Evolutionary conservation across 2,113 vertebrate species (phyloP), one percentile per base, ranked within the genome.

Genomic region (Danionella cerebrum): DNA sequence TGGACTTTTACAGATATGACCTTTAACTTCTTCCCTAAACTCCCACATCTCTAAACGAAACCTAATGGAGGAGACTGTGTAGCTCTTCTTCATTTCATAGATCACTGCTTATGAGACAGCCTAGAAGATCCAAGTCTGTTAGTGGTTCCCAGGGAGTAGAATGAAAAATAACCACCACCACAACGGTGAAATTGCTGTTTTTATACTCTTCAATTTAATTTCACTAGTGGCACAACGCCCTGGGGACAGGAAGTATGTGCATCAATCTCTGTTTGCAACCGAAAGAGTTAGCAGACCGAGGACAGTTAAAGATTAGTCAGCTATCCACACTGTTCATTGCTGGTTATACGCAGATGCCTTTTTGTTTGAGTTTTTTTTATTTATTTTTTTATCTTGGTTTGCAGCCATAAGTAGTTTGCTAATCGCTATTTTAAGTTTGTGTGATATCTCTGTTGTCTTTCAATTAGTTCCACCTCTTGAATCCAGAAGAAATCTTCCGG

Each of bases 141-240:
- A 67, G 22, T 54, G 10, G 11, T 58, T 9, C 41, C 38, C 31
- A 39, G 38, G 44, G 33, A 65, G 21, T 3, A 24, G n/a, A 42
- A 22, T 54, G 35, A 48, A 65, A 60, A 66, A 50, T 59, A 65
- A 66, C 44, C 29, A 22, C 48, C 42, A 53, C 44, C 50, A 75
- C 80, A 65, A 83, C 79, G 80, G 81, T 69, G 75, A 72, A 85
- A 80, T 75, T 81, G 73, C 60, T 69, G 48, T 51, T 81, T 52
- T 51, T 54, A 13, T 25, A 24, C 25, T 12, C 22, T 29, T 54
- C 21, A 16, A 35, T 51, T 36, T 48, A 41, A 68, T 74, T 76
- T 76, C 45, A 73, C 69, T 41, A 6, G 45, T 57, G 48, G 35
- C 36, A 19, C 11, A 12, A 60, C n/a, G 31, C 25, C n/a, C 5